Evolutionary conservation across 1,140 invertebrate genomes (phyloP).

Genomic region (Halictus rubicundus): DNA sequence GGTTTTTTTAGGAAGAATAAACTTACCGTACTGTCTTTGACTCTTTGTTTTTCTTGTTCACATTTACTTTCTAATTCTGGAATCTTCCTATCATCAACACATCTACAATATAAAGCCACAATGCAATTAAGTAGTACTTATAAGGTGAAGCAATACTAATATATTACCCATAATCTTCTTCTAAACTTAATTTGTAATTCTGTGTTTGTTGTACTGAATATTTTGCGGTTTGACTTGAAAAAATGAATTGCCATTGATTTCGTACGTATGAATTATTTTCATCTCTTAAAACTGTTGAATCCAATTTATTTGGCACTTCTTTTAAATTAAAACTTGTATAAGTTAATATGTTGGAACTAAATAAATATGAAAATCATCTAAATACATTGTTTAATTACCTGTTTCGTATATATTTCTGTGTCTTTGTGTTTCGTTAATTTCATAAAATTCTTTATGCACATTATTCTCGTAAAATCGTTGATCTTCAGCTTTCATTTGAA

Average conservation of each 20-base stretch:
- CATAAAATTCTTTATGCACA: slow-evolving; percentile 11
- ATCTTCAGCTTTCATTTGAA: slow-evolving; percentile 5
- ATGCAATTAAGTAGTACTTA: not conserved
- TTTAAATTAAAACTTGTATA: not conserved
- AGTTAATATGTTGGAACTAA: not conserved
- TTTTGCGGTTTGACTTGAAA: slow-evolving; percentile 11
- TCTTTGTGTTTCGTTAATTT: not conserved
- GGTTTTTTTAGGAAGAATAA: not conserved
- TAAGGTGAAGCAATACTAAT: too few relatives aligned
- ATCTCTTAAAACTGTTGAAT: not conserved
- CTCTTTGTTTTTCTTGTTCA: slow-evolving; percentile 8
- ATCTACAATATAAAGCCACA: slow-evolving; percentile 22
- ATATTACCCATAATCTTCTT: slow-evolving; percentile 24
- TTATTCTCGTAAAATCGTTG: not conserved
- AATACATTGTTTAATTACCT: not conserved
- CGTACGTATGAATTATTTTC: not conserved
- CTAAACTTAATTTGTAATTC: not conserved
- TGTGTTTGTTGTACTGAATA: slow-evolving; percentile 18
- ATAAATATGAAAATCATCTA: not conserved
- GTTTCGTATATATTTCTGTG: slow-evolving; percentile 4
- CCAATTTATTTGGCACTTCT: not conserved
- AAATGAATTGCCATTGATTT: slow-evolving; percentile 24
- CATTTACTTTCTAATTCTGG: slow-evolving; percentile 3
- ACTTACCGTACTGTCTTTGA: slow-evolving; percentile 41
- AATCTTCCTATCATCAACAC: not conserved